Evolutionary conservation across 2,113 vertebrate species (phyloP).

Genomic region (Engystomops pustulosus): DNA sequence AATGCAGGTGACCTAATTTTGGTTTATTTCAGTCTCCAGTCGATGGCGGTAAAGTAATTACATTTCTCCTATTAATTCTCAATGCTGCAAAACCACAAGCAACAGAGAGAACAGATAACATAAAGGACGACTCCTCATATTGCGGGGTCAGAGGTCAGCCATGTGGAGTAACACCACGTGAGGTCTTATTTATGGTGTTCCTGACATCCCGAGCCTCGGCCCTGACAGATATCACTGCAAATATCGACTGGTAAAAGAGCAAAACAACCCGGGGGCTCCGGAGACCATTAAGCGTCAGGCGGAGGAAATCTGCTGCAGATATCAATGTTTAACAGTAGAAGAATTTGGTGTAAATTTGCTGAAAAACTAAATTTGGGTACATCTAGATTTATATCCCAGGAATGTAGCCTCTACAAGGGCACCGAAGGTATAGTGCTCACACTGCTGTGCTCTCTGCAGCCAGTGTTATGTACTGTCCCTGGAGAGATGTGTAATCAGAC

Average conservation of each 20-base stretch:
- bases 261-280: no score
- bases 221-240: conserved; percentile 66
- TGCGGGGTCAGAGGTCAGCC: conserved; percentile 63
- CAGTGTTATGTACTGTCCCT: no score
- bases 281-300: no score
- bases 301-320: no score
- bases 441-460: no score
- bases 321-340: no score
- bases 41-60: conserved; percentile 32
- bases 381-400: no score
- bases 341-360: no score
- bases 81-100: conserved; percentile 54
- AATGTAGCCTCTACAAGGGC: no score
- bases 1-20: conserved; percentile 55
- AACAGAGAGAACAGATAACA: conserved; percentile 30
- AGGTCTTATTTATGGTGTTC: conserved; percentile 67
- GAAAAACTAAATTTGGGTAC: no score
- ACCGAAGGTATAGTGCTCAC: no score
- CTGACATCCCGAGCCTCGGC: conserved; percentile 64
- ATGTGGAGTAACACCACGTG: conserved; percentile 61
- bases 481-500: no score
- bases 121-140: conserved; percentile 48
- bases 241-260: conserved; percentile 59
- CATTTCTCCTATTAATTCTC: conserved; percentile 59
- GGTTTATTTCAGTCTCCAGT: conserved; percentile 30